Evolutionary conservation across 2,113 vertebrate genomes (phyloP).

Genomic region (Dipodomys ordii): DNA sequence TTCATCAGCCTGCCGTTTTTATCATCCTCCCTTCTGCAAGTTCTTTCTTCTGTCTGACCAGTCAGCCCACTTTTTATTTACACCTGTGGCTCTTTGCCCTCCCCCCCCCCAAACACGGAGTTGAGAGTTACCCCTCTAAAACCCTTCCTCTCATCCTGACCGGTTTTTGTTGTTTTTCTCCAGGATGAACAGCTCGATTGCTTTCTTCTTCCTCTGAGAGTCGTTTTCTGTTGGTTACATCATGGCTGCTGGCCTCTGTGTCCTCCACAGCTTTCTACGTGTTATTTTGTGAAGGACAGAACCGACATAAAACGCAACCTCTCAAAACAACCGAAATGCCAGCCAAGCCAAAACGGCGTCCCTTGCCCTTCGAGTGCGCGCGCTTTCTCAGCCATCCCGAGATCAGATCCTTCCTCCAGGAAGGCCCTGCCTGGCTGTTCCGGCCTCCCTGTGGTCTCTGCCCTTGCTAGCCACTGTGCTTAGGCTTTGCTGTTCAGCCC

Average conservation of each 20-base stretch:
- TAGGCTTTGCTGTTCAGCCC: neutral
- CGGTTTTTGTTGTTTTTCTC: neutral
- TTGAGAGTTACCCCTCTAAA: neutral
- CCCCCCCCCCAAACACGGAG: neutral
- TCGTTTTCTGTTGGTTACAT: constrained; percentile 6
- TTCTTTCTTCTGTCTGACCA: neutral
- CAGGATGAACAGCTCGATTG: neutral
- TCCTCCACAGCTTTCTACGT: neutral
- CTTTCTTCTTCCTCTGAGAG: neutral
- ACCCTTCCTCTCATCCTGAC: neutral
- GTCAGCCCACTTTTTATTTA: neutral
- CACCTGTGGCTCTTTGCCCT: neutral
- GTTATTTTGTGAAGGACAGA: neutral
- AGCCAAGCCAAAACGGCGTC: neutral
- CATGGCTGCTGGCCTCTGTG: neutral
- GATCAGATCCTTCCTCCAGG: neutral
- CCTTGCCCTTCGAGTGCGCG: neutral
- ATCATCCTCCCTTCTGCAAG: neutral
- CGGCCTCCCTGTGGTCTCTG: neutral
- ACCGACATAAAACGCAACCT: neutral
- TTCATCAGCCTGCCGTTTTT: neutral
- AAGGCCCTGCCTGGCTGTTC: neutral
- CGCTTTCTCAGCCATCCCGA: neutral
- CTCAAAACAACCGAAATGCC: neutral
- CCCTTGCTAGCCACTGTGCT: neutral